A percentile compares a stretch with the other conserved stretches of the same genome.
These are phyloP conservation scores for Drosophila rellima DNA, from an alignment of 2,888 invertebrate genomes.

Conservation along the genomic window DNA sequence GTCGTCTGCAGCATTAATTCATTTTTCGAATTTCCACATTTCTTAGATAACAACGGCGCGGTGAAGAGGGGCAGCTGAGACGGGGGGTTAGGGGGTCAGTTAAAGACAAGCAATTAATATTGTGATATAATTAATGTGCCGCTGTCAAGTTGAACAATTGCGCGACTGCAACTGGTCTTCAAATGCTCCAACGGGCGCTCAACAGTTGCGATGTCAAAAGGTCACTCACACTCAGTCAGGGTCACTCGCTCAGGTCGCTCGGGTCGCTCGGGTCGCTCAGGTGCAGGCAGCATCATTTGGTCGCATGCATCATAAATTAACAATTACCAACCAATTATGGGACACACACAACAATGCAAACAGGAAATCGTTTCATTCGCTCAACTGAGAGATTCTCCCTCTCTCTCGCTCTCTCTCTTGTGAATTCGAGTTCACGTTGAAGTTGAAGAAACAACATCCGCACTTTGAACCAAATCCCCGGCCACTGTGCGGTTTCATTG, in stretches of 20 bases:
- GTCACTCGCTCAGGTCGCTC: conserved; percentile 42
- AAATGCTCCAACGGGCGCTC: conserved; percentile 8
- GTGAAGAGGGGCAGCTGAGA: neutral
- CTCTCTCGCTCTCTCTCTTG: too few relatives aligned
- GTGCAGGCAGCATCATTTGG: neutral
- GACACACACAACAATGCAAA: conserved; percentile 46
- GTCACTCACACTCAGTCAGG: conserved; percentile 69
- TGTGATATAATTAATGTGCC: conserved; percentile 79
- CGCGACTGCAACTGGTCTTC: conserved; percentile 83
- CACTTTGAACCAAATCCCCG: neutral
- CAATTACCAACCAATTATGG: conserved; percentile 75
- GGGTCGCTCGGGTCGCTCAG: conserved; percentile 31
- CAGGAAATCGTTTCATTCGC: conserved; percentile 39
- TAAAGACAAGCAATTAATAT: conserved; percentile 71
- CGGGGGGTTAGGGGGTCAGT: neutral
- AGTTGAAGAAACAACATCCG: neutral
- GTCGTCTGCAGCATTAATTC: conserved; percentile 59
- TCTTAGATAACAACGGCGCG: conserved; percentile 66
- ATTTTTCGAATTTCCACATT: conserved; percentile 78
- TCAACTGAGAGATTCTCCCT: too few relatives aligned
- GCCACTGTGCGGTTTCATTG: conserved; percentile 5
- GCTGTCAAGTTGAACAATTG: conserved; percentile 83
- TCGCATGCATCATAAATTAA: conserved; percentile 69
- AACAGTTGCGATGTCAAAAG: conserved; percentile 57
- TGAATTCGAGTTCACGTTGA: too few relatives aligned